Base-by-base conservation (phyloP, 2,113 vertebrate species). In the Coregonus clupeaformis region DNA sequence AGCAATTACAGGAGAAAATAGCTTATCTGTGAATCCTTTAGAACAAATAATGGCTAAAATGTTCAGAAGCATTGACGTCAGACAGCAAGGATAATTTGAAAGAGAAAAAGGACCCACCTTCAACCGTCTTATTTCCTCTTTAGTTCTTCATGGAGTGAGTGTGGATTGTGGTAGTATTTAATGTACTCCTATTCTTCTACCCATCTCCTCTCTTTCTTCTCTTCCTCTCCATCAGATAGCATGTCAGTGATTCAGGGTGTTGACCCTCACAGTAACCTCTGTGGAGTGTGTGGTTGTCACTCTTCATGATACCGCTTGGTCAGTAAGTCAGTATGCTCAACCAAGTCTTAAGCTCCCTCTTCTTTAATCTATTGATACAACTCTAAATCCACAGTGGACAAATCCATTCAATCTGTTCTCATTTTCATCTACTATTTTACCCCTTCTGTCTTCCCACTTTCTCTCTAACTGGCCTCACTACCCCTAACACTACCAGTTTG, bases 381-480 rank as follows among this genome's bases (percentile, higher is more conserved):
- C 67, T 66, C 71, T 81, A 89, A 92, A 91, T 90, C 91, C 88
- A 85, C 77, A 81, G 76, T 77, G 77, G 81, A 83, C 83, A 76
- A 77, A 77, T 80, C 80, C 63, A 64, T 83, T 88, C 90, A 89
- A 91, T 91, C 91, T 90, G 90, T 80, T 89, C 84, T 86, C 83
- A 88, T 90, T 87, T 88, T 78, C 69, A 80, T 85, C 62, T 0
- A 18, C 69, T 77, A 73, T 79, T 73, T 78, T 80, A 81, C 68
- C 70, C 72, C 22, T 36, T n/a, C 11, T 30, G 24, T 14, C 49
- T 18, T 36, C 29, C 71, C n/a, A 14, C 30, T 32, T 12, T 69
- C 25, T 29, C 27, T 30, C 27, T 0, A 14, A 27, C 63, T 29
- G 9, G 12, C 25, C 24, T 11, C 62, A 6, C 13, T 64, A n/a